Base-by-base conservation (phyloP, 2,888 invertebrate species). In the Crioceris asparagi region DNA sequence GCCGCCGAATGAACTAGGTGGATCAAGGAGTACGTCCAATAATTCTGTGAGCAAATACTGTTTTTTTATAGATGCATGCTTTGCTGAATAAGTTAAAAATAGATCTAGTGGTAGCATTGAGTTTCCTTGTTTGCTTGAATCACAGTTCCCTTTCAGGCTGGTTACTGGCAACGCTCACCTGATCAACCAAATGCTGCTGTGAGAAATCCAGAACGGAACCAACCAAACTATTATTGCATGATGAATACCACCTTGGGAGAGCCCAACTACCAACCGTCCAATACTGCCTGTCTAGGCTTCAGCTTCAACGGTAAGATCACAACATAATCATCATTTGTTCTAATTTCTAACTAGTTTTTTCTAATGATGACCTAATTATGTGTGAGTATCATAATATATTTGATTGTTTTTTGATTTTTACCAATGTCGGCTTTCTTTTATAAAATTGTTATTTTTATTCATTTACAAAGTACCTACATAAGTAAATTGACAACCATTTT, bases 131-230 rank as follows among this genome's bases (percentile, higher is more conserved):
- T 39, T 21, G 26, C 37, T 35, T 36, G 18, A 17, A 35, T 35
- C 32, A 11, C 23, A 36, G 31, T 36, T 43, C 42, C 42, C 46
- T 48, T 46, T 40, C 41, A 59, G 58, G 51, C 51, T 35, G 48
- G 51, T 32, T 56, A 55, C 44, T 54, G 54, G 50, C 55, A 57
- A 38, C 48, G 54, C 36, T 40, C 42, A 29, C 37, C 39, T 29
- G 49, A 52, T 34, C n/a, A n/a, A n/a, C 39, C 49, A 11, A 41
- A 46, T 6, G 51, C 53, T 40, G 51, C 49, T 37, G 41, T 51
- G 27, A 50, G 56, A 40, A 59, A 58, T 49, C 50, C 54, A 25
- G 46, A 52, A 36, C 49, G 58, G 38, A 53, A 50, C 45, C 49
- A 46, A 17, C 39, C 48, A 31, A 50, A 43, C 34, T 53, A 48